Evolutionary conservation across 2,888 invertebrate species (phyloP), one percentile per base, ranked within the genome.

Genomic region (Hirtodrosophila histrioides): DNA sequence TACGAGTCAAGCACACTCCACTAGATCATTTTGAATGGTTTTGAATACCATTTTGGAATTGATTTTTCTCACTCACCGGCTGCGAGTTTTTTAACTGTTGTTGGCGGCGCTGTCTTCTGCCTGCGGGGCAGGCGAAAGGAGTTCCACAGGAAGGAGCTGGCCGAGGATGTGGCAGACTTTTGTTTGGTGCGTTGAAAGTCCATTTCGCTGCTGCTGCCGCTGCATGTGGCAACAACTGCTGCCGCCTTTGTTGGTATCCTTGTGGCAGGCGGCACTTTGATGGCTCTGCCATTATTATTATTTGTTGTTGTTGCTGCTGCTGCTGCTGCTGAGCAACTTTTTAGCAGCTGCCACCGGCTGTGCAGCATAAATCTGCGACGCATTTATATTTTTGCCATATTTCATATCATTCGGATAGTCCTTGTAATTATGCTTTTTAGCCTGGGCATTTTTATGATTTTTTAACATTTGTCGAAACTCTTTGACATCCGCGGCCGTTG

Each of bases 121-220:
- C 90, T 90, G 70, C 92, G 91, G 65, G 91, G 90, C 80, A 91
- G 76, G 35, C 92, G 91, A 85, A 92, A 91, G 40, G 91, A 92
- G 48, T 89, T 92, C 91, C 91, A 92, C 46, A 92, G 69, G 55
- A 92, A 91, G 50, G 90, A 74, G 48, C 74, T 79, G 9, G 86
- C 76, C 0, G 78, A 33, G 9, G 75, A 57, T 40, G 70, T 53
- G 39, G 70, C 75, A 35, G 90, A 89, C 65, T 90, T 90, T 24
- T 53, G 64, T 17, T 65, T 65, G 44, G 29, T 33, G 36, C 89
- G 88, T 75, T 89, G 89, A 55, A 91, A 75, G 78, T 91, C 89
- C 87, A 91, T 81, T 69, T 91, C 91, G 62, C 88, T 91, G 69
- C 81, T 78, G 44, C 74, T 49, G 33, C 49, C 36, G 33, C 50